Evolutionary conservation across 1,140 invertebrate species (phyloP).

Genomic region (Ceratosolen fusciceps): DNA sequence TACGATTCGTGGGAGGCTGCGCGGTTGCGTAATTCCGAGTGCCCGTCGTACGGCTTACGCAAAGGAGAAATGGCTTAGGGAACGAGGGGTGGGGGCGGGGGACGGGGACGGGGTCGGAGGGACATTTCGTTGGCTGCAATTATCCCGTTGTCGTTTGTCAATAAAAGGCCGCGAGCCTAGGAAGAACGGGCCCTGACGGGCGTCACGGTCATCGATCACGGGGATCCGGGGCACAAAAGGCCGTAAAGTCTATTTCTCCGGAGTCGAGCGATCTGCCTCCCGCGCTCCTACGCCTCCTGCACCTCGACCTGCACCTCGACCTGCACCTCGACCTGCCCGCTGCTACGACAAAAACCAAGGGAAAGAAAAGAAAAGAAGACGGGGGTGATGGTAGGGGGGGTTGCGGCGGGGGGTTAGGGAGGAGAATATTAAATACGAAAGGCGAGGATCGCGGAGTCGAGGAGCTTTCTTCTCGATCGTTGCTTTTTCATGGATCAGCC

Average conservation of each 20-base stretch:
- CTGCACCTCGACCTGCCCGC: too few relatives aligned
- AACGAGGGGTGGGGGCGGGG: neutral
- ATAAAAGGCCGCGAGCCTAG: neutral
- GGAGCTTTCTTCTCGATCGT: neutral
- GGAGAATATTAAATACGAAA: too few relatives aligned
- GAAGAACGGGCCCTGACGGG: neutral
- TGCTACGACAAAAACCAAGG: neutral
- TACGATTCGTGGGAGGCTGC: too few relatives aligned
- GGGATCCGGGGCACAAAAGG: neutral
- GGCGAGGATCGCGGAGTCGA: neutral
- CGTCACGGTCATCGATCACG: conserved; percentile 35
- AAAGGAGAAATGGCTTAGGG: neutral
- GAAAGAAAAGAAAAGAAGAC: too few relatives aligned
- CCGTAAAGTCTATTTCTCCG: neutral
- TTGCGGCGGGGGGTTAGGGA: too few relatives aligned
- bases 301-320: too few relatives aligned
- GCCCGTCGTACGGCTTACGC: conserved; percentile 5
- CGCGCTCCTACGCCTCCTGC: too few relatives aligned
- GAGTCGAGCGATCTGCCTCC: neutral
- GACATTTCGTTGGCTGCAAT: conserved; percentile 13
- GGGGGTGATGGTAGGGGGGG: too few relatives aligned
- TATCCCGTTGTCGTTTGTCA: conserved; percentile 44
- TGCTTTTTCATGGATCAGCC: neutral
- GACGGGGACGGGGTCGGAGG: too few relatives aligned
- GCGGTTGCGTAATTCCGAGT: too few relatives aligned